Conservation (phyloP, 2,113 vertebrate species). For the Delphinus delphis region DNA sequence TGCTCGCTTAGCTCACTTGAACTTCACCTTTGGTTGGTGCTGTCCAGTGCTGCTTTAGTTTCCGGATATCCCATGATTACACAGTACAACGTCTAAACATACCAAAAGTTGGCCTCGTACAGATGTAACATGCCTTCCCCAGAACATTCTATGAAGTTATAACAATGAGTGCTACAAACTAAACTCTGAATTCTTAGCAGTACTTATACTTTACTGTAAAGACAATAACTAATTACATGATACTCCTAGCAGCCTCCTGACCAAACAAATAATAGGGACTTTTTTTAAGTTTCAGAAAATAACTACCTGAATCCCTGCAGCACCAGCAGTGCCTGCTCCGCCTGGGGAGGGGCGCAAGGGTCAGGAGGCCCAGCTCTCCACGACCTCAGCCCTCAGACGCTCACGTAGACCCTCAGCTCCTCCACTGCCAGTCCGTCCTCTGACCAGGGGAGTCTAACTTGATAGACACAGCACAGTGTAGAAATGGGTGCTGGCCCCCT, state of each 20-base stretch:
- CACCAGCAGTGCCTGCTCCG: too few relatives aligned
- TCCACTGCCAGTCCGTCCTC: background rate
- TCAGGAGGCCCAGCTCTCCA: background rate
- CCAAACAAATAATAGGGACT: background rate
- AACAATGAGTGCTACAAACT: background rate
- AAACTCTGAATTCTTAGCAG: background rate
- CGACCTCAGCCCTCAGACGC: background rate
- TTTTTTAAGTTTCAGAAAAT: background rate
- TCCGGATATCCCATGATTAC: background rate
- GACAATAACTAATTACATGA: background rate
- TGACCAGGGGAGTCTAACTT: background rate
- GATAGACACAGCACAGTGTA: fast-evolving
- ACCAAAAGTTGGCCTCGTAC: background rate
- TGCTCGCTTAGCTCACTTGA: fast-evolving
- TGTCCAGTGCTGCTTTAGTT: fast-evolving
- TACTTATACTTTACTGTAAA: background rate
- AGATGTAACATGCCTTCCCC: background rate
- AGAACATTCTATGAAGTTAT: background rate
- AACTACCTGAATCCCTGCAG: background rate
- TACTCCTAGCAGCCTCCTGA: slow-evolving; percentile 67
- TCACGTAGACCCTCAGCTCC: fast-evolving
- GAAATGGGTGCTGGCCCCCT: background rate
- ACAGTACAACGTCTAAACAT: too few relatives aligned
- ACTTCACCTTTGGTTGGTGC: background rate
- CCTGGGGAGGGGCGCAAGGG: background rate